Evolutionary conservation across 92 coral and sea anemone genomes (phyloP), one percentile per base, ranked within the genome.

Genomic region (Palythoa grandiflora): DNA sequence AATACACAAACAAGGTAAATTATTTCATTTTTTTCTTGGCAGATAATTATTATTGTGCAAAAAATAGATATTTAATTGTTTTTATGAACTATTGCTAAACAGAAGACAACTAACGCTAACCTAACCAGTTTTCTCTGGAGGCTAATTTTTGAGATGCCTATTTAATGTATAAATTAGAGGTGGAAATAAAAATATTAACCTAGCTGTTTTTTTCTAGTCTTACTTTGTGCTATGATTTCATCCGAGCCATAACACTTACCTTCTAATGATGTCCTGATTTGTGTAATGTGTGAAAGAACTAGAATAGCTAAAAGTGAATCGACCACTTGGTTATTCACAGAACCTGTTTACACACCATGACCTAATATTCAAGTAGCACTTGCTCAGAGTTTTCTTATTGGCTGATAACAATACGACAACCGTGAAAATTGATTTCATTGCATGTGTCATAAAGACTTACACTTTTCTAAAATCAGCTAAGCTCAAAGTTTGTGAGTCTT

Each of bases 331-430:
- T 44, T 59, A 39, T 81, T 66, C 21, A 81, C 53, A 44, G 19
- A 81, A 71, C 73, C 74, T 81, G 40, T 65, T 81, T 21, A 21
- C 75, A 12, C 1, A 48, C 19, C 86, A 81, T 81, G 75, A 81
- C 86, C 86, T 81, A 20, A 81, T 81, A 47, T 36, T 81, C 86
- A 81, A 81, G 86, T 81, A 77, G 68, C 83, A 54, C 36, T 77
- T 35, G 40, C 39, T 51, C 5, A 48, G 54, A 76, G 65, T 9
- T 2, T 12, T 38, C 48, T 53, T 68, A 77, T 77, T 77, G 83
- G 83, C 48, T 37, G 17, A 7, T 39, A 11, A 52, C n/a, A 53
- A 77, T 54, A 20, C n/a, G 70, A 70, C 47, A 70, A 38, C 75
- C 83, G 47, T 77, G 66, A 77, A 77, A 28, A 6, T 5, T 75